Percentiles rank a stretch among this genome's conserved stretches.
Evolutionary conservation across 30 jellyfish, hydroid and myxozoan genomes (phyloP).

Genomic region (Euphysa ruthae): DNA sequence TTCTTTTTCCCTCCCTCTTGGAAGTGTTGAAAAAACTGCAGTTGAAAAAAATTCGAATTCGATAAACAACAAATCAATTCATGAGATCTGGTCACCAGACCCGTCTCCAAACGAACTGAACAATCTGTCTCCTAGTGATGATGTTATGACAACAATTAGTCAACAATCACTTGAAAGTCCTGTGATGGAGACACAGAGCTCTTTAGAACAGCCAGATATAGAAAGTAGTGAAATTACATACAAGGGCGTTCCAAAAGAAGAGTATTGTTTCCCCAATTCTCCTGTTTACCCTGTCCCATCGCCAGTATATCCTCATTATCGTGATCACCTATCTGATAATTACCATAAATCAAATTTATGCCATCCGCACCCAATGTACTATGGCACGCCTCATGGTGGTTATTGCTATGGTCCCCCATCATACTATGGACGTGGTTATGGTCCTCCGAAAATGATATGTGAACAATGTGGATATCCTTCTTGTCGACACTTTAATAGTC

Average conservation of each 20-base stretch:
- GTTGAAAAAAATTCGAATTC: conserved; percentile 18
- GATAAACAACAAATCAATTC: conserved; percentile 57
- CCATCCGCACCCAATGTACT: neutral
- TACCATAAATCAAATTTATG: neutral
- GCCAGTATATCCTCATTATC: neutral
- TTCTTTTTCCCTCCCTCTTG: conserved; percentile 16
- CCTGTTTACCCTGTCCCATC: conserved; percentile 1
- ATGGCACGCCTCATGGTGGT: neutral
- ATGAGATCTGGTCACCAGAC: conserved; percentile 98
- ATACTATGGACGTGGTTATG: neutral
- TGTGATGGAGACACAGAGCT: neutral
- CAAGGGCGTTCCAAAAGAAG: neutral
- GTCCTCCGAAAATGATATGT: neutral
- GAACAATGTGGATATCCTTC: conserved; percentile 1
- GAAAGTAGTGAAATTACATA: neutral
- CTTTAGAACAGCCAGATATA: neutral
- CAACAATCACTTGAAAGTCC: conserved; percentile 3
- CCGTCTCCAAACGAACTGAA: conserved; percentile 88
- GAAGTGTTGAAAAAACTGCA: neutral
- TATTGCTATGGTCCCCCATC: neutral
- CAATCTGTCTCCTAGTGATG: conserved; percentile 89
- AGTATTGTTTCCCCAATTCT: neutral
- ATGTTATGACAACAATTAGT: conserved; percentile 8
- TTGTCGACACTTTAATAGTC: neutral
- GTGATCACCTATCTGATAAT: neutral